A percentile compares a stretch with the other conserved stretches of the same genome.
Evolutionary conservation across 2,888 invertebrate species (phyloP).

Genomic region (Hypolimnas misippus): DNA sequence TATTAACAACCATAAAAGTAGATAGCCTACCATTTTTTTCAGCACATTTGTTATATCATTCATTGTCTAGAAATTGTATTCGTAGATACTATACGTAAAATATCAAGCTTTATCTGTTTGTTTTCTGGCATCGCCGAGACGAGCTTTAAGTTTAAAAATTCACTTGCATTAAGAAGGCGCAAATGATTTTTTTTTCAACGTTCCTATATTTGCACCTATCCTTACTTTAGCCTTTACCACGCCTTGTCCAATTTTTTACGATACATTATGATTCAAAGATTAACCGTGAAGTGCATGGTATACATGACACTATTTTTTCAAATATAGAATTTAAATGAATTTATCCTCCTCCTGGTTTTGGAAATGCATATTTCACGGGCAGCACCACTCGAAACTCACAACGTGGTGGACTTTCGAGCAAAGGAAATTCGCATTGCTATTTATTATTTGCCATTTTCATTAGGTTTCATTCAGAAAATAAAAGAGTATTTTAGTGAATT

Average conservation of each 20-base stretch:
- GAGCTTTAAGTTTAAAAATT: constrained; percentile 61
- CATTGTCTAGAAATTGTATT: constrained; percentile 29
- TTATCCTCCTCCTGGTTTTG: constrained; percentile 53
- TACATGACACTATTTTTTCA: constrained; percentile 47
- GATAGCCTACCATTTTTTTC: constrained; percentile 36
- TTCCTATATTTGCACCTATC: constrained; percentile 74
- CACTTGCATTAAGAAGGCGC: constrained; percentile 58
- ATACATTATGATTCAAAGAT: constrained; percentile 61
- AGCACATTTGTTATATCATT: constrained; percentile 32
- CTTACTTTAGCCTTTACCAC: constrained; percentile 71
- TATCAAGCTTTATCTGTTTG: constrained; percentile 82
- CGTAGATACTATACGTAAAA: constrained; percentile 33
- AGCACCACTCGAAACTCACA: constrained; percentile 81
- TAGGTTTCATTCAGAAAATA: neutral
- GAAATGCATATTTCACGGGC: constrained; percentile 73
- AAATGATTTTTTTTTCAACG: constrained; percentile 53
- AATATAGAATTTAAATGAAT: constrained; percentile 52
- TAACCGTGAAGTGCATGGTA: constrained; percentile 78
- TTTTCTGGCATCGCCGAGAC: constrained; percentile 83
- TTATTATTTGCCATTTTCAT: neutral
- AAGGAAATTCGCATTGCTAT: constrained; percentile 22
- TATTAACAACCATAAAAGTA: constrained; percentile 29
- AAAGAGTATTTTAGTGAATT: neutral
- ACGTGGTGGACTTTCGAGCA: constrained; percentile 58
- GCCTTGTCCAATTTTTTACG: constrained; percentile 66